Percentiles rank a stretch among this genome's conserved stretches.
Evolutionary conservation across 30 jellyfish, hydroid and myxozoan species (phyloP).

Genomic region (Mastigias papua): DNA sequence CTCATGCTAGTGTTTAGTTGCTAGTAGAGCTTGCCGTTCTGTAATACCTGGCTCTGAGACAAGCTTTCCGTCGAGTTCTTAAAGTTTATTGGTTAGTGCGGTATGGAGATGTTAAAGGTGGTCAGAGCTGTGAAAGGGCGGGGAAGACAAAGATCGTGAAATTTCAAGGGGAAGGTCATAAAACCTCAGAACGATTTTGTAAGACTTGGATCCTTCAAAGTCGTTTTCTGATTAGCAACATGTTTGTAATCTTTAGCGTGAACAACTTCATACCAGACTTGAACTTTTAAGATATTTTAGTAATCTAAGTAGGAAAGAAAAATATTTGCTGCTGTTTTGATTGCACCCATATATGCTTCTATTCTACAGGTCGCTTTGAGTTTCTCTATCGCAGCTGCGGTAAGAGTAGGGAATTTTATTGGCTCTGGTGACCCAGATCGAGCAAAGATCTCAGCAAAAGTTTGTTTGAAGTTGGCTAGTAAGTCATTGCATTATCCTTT

Average conservation of each 20-base stretch:
- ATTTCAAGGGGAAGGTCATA: too few species aligned
- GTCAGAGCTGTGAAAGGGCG: too few species aligned
- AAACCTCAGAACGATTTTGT: too few species aligned
- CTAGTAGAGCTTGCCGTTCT: too few species aligned
- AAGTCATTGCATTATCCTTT: not conserved
- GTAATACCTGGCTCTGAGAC: too few species aligned
- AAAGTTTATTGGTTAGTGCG: too few species aligned
- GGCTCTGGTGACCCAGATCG: slow-evolving; percentile 61
- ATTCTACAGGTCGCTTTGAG: slow-evolving; percentile 46
- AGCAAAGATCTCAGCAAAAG: slow-evolving; percentile 40
- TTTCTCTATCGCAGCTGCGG: slow-evolving; percentile 70
- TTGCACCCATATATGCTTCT: not conserved
- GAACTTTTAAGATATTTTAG: not conserved
- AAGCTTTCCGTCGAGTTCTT: too few species aligned
- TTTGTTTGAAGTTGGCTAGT: slow-evolving; percentile 2
- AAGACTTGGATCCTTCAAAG: too few species aligned
- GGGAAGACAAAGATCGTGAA: too few species aligned
- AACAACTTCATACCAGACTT: not conserved
- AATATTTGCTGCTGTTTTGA: not conserved
- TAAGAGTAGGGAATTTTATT: slow-evolving; percentile 57
- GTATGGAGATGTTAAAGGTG: too few species aligned
- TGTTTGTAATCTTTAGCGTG: not conserved
- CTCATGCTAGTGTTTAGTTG: too few species aligned
- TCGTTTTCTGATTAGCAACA: too few species aligned
- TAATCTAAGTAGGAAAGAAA: not conserved